Evolutionary conservation across 1,140 invertebrate genomes (phyloP).

Genomic region (Hylaeus volcanicus): DNA sequence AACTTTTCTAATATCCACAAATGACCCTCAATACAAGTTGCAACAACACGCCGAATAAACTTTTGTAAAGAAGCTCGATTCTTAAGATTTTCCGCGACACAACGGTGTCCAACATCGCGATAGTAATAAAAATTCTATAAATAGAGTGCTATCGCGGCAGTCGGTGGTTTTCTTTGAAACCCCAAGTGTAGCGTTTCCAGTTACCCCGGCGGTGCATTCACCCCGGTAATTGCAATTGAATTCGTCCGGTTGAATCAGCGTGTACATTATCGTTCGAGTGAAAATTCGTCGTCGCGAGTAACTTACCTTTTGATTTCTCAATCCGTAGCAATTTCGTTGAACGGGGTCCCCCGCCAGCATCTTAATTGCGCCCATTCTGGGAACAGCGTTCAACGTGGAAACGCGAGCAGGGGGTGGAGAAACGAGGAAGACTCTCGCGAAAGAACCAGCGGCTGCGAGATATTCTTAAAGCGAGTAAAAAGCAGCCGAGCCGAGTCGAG

Average conservation of each 20-base stretch:
- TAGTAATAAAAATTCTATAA: neutral
- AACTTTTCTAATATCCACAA: no score
- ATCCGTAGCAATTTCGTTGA: constrained; percentile 43
- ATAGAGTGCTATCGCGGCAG: neutral
- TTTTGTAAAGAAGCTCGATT: no score
- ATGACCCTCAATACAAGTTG: no score
- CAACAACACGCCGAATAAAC: no score
- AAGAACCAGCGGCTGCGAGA: neutral
- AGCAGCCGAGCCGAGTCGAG: constrained; percentile 5
- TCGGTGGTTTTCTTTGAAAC: neutral
- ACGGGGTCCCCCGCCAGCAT: constrained; percentile 36
- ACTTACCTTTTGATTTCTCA: constrained; percentile 47
- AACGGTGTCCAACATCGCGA: no score
- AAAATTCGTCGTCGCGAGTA: constrained; percentile 31
- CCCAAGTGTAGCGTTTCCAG: neutral
- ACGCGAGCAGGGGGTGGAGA: constrained; percentile 12
- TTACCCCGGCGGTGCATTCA: neutral
- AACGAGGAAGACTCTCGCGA: constrained; percentile 29
- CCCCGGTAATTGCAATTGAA: constrained; percentile 33
- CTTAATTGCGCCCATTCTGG: constrained; percentile 63
- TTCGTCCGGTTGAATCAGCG: constrained; percentile 9
- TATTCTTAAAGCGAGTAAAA: constrained; percentile 15
- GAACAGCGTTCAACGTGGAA: constrained; percentile 46
- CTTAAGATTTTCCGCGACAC: no score
- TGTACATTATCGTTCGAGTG: constrained; percentile 8